A percentile compares a stretch with the other conserved stretches of the same genome.
Evolutionary conservation across 2,113 vertebrate species (phyloP).

Genomic region (Pelmatolapia mariae): DNA sequence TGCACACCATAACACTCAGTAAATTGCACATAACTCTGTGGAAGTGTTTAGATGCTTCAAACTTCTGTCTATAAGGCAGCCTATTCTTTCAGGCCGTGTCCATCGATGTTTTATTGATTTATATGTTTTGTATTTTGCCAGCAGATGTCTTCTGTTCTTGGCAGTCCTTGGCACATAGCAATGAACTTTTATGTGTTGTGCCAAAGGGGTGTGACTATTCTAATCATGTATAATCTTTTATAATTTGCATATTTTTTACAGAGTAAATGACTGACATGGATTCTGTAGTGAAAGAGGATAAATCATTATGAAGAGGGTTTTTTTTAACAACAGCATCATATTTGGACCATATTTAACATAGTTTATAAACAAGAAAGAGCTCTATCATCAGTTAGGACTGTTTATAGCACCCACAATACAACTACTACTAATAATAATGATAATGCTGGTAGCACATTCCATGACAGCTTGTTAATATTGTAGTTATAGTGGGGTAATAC

Average conservation of each 20-base stretch:
- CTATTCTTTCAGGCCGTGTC: not conserved
- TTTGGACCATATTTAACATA: not conserved
- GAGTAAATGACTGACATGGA: not conserved
- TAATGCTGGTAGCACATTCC: not conserved
- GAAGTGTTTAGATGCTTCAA: not conserved
- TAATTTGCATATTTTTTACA: not conserved
- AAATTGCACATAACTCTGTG: not conserved
- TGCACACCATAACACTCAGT: not conserved
- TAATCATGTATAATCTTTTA: not conserved
- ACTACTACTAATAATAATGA: not conserved
- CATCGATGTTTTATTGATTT: not conserved
- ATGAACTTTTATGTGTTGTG: not conserved
- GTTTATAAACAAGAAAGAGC: not conserved
- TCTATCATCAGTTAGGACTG: not conserved
- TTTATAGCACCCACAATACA: not conserved
- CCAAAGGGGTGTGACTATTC: not conserved
- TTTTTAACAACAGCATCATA: not conserved
- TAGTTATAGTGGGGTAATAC: not conserved
- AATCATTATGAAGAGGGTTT: not conserved
- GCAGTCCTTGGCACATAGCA: not conserved
- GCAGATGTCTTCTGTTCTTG: not conserved
- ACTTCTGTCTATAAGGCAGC: not conserved
- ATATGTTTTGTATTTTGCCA: not conserved
- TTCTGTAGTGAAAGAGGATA: not conserved
- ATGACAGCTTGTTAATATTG: not conserved